Percentiles rank a stretch among this genome's conserved stretches.
These are phyloP conservation scores for Phthorimaea operculella DNA, from an alignment of 1,140 invertebrate genomes.

Conservation along the genomic window DNA sequence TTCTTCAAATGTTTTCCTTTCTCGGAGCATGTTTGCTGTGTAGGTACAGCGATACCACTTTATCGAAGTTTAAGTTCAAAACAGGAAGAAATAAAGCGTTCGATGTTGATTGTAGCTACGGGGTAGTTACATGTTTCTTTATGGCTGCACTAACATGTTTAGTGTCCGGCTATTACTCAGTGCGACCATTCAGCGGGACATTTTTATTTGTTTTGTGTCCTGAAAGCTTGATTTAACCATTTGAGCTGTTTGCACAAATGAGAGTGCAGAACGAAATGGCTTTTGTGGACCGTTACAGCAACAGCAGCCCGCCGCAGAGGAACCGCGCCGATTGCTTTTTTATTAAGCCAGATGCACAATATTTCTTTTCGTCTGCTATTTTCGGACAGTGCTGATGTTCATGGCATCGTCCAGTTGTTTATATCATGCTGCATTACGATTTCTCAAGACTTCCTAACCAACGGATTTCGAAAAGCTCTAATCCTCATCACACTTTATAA, in stretches of 20 bases:
- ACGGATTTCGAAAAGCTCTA: no score
- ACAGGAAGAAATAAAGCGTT: conserved; percentile 10
- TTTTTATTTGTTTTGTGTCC: conserved; percentile 30
- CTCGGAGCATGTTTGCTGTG: no score
- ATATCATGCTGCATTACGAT: no score
- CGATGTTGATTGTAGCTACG: conserved; percentile 14
- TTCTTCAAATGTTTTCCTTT: no score
- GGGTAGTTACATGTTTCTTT: conserved; percentile 22
- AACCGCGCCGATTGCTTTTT: conserved; percentile 25
- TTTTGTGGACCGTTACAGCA: conserved; percentile 12
- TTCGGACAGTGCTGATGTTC: conserved; percentile 7
- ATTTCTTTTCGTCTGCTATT: conserved; percentile 15
- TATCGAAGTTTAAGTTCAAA: no score
- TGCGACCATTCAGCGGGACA: conserved; percentile 29
- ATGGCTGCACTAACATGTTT: conserved; percentile 28
- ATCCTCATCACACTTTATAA: no score
- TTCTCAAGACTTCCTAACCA: no score
- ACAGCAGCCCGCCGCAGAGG: not conserved
- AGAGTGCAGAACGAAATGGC: conserved; percentile 15
- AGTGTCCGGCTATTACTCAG: conserved; percentile 24
- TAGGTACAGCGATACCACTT: no score
- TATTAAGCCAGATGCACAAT: conserved; percentile 26
- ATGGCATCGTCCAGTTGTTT: not conserved
- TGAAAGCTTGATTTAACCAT: conserved; percentile 34
- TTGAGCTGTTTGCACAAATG: conserved; percentile 22